Conservation (phyloP, 2,797 vertebrate species). For the Octomys mimax region DNA sequence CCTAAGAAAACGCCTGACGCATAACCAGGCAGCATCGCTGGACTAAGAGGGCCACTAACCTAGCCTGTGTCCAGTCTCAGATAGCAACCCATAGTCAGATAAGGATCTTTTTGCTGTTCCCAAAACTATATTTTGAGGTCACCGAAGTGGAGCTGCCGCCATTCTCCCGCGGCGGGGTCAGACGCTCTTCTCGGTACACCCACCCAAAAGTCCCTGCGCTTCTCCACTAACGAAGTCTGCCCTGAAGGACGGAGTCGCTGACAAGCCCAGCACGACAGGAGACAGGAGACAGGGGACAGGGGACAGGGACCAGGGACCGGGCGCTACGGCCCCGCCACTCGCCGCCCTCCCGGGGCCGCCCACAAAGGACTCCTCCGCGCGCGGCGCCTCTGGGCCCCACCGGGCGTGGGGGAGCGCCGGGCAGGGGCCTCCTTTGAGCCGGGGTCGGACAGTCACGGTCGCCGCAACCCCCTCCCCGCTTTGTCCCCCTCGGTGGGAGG, state of each 20-base stretch:
- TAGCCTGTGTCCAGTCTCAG: conserved; percentile 20
- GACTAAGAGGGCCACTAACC: not conserved
- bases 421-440: conserved; percentile 5
- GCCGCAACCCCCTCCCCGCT: conserved; percentile 51
- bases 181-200: conserved; percentile 63
- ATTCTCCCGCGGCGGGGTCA: conserved; percentile 80
- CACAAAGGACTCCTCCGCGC: not conserved
- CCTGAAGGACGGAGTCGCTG: not conserved
- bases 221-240: conserved; percentile 34
- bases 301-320: too few species aligned
- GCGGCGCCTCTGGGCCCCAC: conserved; percentile 35
- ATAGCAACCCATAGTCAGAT: conserved; percentile 38
- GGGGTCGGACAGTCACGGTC: conserved; percentile 44
- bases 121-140: conserved; percentile 82
- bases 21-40: not conserved
- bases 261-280: conserved; percentile 63
- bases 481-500: conserved; percentile 60
- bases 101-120: conserved; percentile 44
- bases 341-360: too few species aligned
- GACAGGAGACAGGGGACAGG: not conserved
- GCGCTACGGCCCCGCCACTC: not conserved
- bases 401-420: not conserved
- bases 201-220: conserved; percentile 64
- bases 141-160: conserved; percentile 83
- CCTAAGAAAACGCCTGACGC: conserved; percentile 25